These are phyloP conservation scores for Limnephilus lunatus DNA, from an alignment of 2,888 invertebrate species.

Conservation along the genomic window DNA sequence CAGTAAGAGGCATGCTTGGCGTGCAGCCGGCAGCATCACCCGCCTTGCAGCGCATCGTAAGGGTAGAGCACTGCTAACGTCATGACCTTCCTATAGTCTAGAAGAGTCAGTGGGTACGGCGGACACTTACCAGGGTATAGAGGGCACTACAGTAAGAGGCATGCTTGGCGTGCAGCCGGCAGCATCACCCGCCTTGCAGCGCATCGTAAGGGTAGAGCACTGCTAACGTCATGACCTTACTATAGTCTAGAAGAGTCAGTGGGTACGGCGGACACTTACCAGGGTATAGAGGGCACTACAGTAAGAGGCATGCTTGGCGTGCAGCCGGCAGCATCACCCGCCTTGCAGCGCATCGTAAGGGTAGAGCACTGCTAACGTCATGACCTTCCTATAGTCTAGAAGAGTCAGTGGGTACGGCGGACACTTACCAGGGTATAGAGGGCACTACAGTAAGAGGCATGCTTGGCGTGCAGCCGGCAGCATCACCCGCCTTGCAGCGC, in stretches of 20 bases:
- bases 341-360: constrained; percentile 58
- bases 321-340: constrained; percentile 75
- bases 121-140: constrained; percentile 33
- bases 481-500: constrained; percentile 52
- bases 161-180: constrained; percentile 83
- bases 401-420: not conserved
- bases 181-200: constrained; percentile 67
- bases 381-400: constrained; percentile 34
- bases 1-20: constrained; percentile 85
- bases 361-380: constrained; percentile 63
- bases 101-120: no score
- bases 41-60: constrained; percentile 55
- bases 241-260: not conserved
- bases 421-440: constrained; percentile 69
- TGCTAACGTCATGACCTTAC: not conserved
- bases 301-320: constrained; percentile 85
- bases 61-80: constrained; percentile 26
- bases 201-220: constrained; percentile 6
- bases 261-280: not conserved
- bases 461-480: constrained; percentile 83
- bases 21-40: constrained; percentile 77
- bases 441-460: constrained; percentile 85
- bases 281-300: constrained; percentile 84
- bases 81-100: constrained; percentile 2
- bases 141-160: constrained; percentile 85